Evolutionary conservation across 1,140 invertebrate species (phyloP).

Genomic region (Drosophila lacteicornis): DNA sequence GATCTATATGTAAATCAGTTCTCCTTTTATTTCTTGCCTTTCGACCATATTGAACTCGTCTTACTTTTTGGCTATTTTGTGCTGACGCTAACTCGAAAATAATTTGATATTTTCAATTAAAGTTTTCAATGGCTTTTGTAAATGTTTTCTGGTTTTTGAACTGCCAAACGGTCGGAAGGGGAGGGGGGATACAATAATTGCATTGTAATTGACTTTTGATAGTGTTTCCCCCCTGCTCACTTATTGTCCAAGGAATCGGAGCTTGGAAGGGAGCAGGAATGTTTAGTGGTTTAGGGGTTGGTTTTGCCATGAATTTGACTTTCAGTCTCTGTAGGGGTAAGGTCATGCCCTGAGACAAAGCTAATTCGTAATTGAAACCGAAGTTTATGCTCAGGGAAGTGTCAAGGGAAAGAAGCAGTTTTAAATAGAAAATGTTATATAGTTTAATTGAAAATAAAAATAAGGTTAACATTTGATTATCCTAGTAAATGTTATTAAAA

Average conservation of each 20-base stretch:
- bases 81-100: constrained; percentile 80
- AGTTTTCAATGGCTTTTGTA: constrained; percentile 63
- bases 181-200: constrained; percentile 50
- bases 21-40: neutral
- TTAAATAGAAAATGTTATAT: neutral
- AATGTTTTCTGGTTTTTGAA: constrained; percentile 24
- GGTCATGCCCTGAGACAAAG: constrained; percentile 18
- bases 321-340: constrained; percentile 17
- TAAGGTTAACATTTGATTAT: no score
- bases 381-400: constrained; percentile 1
- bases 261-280: neutral
- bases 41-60: constrained; percentile 33
- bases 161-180: neutral
- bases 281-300: constrained; percentile 36
- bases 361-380: constrained; percentile 19
- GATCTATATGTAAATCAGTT: neutral
- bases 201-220: constrained; percentile 71
- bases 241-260: neutral
- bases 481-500: no score
- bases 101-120: constrained; percentile 81
- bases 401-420: neutral
- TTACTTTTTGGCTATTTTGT: constrained; percentile 43
- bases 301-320: constrained; percentile 27
- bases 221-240: constrained; percentile 19
- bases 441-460: neutral